Conservation (phyloP, 2,113 vertebrate species). For the Chunga burmeisteri region DNA sequence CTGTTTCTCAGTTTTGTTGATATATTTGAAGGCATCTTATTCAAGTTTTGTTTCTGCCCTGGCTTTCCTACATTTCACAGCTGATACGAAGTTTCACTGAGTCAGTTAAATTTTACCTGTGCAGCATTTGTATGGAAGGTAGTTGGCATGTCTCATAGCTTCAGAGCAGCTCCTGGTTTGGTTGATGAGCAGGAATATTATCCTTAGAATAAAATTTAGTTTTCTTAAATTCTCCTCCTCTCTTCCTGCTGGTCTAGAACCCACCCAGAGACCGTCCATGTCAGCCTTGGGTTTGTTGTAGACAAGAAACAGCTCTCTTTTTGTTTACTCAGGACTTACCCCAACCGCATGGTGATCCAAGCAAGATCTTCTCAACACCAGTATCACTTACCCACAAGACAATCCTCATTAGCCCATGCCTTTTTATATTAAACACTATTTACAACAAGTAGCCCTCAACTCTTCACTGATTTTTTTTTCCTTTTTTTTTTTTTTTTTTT, state of each 20-base stretch:
- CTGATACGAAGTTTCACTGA: neutral
- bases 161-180: neutral
- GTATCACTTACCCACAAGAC: too few species aligned
- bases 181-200: neutral
- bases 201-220: neutral
- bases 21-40: neutral
- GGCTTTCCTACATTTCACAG: neutral
- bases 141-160: rapidly evolving
- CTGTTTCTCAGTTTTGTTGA: neutral
- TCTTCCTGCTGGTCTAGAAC: neutral
- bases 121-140: neutral
- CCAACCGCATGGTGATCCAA: neutral
- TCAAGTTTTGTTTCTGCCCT: neutral
- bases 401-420: neutral
- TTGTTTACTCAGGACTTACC: neutral
- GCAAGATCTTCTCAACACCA: neutral
- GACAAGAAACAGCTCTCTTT: neutral
- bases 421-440: neutral
- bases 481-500: neutral
- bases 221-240: neutral
- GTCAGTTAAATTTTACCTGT: neutral
- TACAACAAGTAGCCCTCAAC: neutral
- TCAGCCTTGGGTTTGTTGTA: neutral
- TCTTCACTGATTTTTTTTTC: neutral
- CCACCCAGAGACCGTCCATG: neutral